Percentiles rank a stretch among this genome's conserved stretches.
Evolutionary conservation across 2,113 vertebrate species (phyloP).

Genomic region (Trematomus loennbergii): DNA sequence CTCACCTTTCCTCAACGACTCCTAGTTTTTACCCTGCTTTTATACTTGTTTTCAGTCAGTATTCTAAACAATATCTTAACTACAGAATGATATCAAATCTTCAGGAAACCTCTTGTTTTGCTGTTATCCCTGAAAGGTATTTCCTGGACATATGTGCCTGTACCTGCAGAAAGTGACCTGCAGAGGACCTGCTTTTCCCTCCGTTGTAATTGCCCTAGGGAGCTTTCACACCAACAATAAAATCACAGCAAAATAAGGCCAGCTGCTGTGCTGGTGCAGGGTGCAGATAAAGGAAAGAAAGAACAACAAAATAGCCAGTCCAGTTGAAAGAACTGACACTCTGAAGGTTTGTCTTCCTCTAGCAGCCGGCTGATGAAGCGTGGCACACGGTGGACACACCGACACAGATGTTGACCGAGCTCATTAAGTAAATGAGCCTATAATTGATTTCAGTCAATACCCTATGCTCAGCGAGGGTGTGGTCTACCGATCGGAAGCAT

Average conservation of each 20-base stretch:
- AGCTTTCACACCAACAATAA: conserved; percentile 9
- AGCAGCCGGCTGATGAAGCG: conserved; percentile 24
- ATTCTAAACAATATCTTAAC: neutral
- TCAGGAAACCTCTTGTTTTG: conserved; percentile 5
- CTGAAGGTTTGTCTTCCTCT: neutral
- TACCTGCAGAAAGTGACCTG: neutral
- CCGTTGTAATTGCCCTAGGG: conserved; percentile 2
- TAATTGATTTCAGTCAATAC: conserved; percentile 75
- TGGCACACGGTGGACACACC: conserved; percentile 12
- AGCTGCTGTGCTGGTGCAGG: neutral
- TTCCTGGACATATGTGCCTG: neutral
- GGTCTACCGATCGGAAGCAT: conserved; percentile 49
- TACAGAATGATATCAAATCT: neutral
- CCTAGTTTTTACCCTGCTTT: conserved; percentile 10
- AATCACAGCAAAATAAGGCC: neutral
- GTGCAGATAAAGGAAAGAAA: neutral
- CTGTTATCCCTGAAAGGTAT: neutral
- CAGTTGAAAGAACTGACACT: neutral
- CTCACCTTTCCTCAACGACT: neutral
- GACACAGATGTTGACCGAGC: conserved; percentile 69
- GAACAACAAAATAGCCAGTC: neutral
- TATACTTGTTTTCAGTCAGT: neutral
- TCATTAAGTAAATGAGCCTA: conserved; percentile 72
- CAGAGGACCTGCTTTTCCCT: neutral
- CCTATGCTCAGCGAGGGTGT: conserved; percentile 42